These are phyloP conservation scores for Falco punctatus DNA, from an alignment of 2,113 vertebrate species.

Conservation along the genomic window DNA sequence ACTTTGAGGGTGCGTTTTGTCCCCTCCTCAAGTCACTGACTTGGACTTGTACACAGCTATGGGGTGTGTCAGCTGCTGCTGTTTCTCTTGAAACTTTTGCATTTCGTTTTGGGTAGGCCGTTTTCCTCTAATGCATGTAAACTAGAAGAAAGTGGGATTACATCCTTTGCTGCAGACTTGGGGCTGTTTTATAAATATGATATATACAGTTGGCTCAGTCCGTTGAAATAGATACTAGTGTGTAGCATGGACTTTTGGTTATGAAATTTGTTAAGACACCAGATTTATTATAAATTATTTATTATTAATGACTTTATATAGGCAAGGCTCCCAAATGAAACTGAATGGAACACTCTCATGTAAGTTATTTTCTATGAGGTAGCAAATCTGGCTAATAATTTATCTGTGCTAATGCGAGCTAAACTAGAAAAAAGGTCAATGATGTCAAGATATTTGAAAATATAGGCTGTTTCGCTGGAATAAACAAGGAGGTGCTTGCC, in stretches of 20 bases:
- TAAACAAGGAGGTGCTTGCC: background rate
- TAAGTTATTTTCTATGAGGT: background rate
- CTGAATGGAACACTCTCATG: background rate
- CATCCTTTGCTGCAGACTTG: background rate
- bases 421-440: background rate
- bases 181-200: background rate
- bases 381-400: background rate
- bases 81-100: background rate
- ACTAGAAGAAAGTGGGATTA: background rate
- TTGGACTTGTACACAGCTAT: background rate
- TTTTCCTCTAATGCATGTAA: background rate
- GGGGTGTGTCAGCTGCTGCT: background rate
- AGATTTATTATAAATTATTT: background rate
- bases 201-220: background rate
- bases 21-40: background rate
- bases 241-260: background rate
- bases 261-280: background rate
- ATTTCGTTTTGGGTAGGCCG: background rate
- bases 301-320: background rate
- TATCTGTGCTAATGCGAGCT: background rate
- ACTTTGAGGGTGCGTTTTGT: background rate
- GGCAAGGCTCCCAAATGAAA: background rate
- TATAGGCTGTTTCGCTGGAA: background rate
- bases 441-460: background rate
- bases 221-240: background rate